These are phyloP conservation scores for Phengaris alcon DNA, from an alignment of 2,888 invertebrate genomes.

Conservation along the genomic window DNA sequence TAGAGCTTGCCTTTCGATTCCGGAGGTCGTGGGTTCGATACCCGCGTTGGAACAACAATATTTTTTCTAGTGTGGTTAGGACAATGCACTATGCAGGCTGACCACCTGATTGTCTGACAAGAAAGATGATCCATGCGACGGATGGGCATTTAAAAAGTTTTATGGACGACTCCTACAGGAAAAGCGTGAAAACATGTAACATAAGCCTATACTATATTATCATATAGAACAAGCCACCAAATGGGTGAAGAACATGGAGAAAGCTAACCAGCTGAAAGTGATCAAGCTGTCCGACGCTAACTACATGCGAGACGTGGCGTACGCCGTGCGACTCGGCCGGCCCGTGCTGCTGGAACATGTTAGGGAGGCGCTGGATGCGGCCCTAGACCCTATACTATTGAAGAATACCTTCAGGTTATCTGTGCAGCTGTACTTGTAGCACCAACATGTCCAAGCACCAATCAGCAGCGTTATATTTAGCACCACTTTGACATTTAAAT, in stretches of 20 bases:
- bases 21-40: too few species aligned
- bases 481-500: too few species aligned
- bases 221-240: constrained; percentile 91
- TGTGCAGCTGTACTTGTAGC: background rate
- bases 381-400: constrained; percentile 88
- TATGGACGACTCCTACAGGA: background rate
- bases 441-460: too few species aligned
- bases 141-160: background rate
- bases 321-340: constrained; percentile 86
- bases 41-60: too few species aligned
- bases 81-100: too few species aligned
- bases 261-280: constrained; percentile 87
- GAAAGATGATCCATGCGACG: too few species aligned
- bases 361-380: constrained; percentile 86
- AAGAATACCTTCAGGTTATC: constrained; percentile 86
- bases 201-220: background rate
- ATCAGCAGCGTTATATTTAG: too few species aligned
- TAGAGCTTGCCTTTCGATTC: too few species aligned
- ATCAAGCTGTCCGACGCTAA: constrained; percentile 91
- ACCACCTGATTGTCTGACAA: too few species aligned
- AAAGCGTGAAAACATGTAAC: background rate
- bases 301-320: constrained; percentile 89
- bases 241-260: constrained; percentile 97
- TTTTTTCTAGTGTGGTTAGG: too few species aligned
- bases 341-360: constrained; percentile 94